Conservation (phyloP, 1,140 invertebrate species). For the Tetranychus urticae region DNA sequence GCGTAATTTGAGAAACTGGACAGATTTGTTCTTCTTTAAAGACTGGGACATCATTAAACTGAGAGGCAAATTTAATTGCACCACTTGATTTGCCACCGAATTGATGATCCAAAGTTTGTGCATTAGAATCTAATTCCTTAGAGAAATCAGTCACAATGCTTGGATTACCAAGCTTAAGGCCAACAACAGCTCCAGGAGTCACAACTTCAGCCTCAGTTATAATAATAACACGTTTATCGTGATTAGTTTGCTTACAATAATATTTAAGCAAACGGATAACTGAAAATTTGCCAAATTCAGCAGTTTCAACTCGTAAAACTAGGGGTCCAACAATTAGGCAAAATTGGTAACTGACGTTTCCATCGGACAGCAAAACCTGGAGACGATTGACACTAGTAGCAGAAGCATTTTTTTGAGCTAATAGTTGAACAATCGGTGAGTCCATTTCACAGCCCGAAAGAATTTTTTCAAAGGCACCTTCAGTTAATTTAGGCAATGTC, state of each 20-base stretch:
- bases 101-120: too few relatives aligned
- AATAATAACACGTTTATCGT: conserved; percentile 27
- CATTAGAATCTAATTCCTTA: too few relatives aligned
- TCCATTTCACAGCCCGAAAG: neutral
- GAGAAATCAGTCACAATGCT: neutral
- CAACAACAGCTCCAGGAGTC: conserved; percentile 39
- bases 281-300: neutral
- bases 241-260: neutral
- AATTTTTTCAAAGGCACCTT: neutral
- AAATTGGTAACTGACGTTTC: neutral
- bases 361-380: neutral
- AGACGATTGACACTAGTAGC: neutral
- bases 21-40: neutral
- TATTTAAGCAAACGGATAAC: neutral
- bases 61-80: too few relatives aligned
- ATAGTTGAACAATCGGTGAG: neutral
- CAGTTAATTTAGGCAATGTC: conserved; percentile 1
- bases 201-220: conserved; percentile 50
- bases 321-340: neutral
- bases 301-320: neutral
- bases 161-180: conserved; percentile 50
- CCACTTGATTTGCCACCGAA: too few relatives aligned
- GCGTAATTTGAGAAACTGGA: conserved; percentile 5
- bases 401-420: neutral
- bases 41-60: too few relatives aligned